Base-by-base conservation (phyloP, 2,797 vertebrate genomes). In the Psittacula derbiana region DNA sequence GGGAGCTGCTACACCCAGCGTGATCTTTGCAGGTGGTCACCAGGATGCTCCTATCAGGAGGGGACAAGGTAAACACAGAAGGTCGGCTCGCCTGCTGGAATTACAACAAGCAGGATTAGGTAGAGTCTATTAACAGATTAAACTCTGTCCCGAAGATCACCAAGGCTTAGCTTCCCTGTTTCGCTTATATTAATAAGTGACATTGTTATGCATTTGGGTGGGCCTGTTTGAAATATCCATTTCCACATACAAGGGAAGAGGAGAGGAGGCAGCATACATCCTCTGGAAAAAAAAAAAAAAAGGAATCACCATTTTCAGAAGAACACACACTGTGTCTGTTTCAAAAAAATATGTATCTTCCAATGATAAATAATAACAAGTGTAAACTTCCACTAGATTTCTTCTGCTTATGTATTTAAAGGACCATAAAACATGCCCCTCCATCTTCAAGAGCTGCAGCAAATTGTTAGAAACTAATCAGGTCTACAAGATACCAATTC, bases 221-320 rank as follows among this genome's bases (percentile, higher is more conserved):
- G 53, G 69, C 16, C 24, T 24, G 19, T 75, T 55, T 44, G 62
- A 84, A 92, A 84, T 19, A 33, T 2, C 8, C 41, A 55, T 10
- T 82, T 53, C 80, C 64, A 80, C 1, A 0, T 0, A 2, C 0
- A 0, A 10, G 4, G 11, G 9, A 75, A 40, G 40, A 73, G 9
- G 18, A 73, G 11, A 10, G 47, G 16, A 82, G 36, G 38, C 0
- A 0, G 25, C 20, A 41, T 11, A 30, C 6, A 33, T 21, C 11
- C 67, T 62, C 79, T 43, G n/a, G 41, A 49, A 93, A 93, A 67
- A 36, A 58, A 36, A 36, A 36, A 8, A 24, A 58, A 10, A 15
- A 33, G 14, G 24, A 25, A 46, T 13, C 18, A n/a, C 3, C 5
- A 6, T 52, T 90, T 88, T 60, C 88, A 88, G 36, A 72, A 65